phyloP scores from a whole-genome alignment of 2,888 invertebrate species.

The Caradrina kadenii region DNA sequence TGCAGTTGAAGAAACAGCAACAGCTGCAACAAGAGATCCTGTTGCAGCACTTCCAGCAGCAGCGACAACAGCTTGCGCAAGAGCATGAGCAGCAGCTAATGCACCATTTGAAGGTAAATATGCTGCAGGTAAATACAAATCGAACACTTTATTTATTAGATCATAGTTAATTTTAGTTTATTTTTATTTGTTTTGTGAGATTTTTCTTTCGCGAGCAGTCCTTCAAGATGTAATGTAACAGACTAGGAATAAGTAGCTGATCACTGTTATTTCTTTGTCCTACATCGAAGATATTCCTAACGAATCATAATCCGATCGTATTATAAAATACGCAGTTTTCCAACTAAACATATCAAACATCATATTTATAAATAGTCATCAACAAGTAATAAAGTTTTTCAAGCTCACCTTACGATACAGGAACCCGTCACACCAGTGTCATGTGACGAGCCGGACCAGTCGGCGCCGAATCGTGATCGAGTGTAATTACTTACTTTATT shows the following conservation, averaged over 20 bases:
- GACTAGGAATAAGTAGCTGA: neutral
- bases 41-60: conserved; percentile 97
- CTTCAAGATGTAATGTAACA: conserved; percentile 9
- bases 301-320: neutral
- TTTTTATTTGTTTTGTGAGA: conserved; percentile 24
- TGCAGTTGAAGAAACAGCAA: conserved; percentile 98
- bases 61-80: conserved; percentile 96
- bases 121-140: conserved; percentile 60
- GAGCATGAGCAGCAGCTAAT: conserved; percentile 97
- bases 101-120: conserved; percentile 95
- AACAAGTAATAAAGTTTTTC: conserved; percentile 27
- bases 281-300: neutral
- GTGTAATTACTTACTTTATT: conserved; percentile 47
- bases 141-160: conserved; percentile 54
- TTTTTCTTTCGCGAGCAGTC: conserved; percentile 25
- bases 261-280: neutral
- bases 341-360: conserved; percentile 12
- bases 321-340: conserved; percentile 10
- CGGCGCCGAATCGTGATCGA: conserved; percentile 32
- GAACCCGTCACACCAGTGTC: conserved; percentile 24
- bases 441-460: conserved; percentile 33
- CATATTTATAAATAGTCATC: conserved; percentile 42
- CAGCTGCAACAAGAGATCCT: conserved; percentile 97
- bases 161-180: conserved; percentile 45
- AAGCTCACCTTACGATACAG: conserved; percentile 20